Evolutionary conservation across 2,888 invertebrate genomes (phyloP).

Genomic region (Lepetodrilus schrolli): DNA sequence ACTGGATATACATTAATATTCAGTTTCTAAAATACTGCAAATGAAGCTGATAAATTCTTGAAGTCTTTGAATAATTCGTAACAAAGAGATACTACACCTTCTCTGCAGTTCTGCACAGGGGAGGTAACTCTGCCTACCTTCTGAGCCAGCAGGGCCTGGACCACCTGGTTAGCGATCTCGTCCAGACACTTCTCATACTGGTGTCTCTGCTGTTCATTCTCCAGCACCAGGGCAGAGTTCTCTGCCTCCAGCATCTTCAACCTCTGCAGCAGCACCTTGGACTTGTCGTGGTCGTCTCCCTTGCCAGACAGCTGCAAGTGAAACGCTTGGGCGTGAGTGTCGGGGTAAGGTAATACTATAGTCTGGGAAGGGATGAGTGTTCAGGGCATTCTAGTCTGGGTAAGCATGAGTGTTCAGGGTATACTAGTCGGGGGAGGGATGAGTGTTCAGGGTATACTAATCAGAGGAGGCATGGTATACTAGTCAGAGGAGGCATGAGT

Average conservation of each 20-base stretch:
- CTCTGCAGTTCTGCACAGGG: too few species aligned
- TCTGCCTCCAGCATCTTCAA: constrained; percentile 79
- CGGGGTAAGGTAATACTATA: too few species aligned
- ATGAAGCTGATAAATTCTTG: too few species aligned
- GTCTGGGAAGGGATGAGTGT: background rate
- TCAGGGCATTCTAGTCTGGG: background rate
- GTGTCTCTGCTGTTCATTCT: constrained; percentile 81
- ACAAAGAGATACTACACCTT: too few species aligned
- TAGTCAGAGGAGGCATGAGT: background rate
- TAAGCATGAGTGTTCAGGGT: too few species aligned
- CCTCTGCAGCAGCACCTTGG: constrained; percentile 77
- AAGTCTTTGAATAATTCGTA: too few species aligned
- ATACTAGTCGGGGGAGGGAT: background rate
- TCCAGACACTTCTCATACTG: constrained; percentile 82
- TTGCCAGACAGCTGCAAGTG: constrained; percentile 54
- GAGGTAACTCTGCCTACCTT: constrained; percentile 79
- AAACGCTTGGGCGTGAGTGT: too few species aligned
- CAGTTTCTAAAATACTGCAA: too few species aligned
- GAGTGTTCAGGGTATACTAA: background rate
- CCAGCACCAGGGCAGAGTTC: constrained; percentile 80
- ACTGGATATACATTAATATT: too few species aligned
- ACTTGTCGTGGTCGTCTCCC: constrained; percentile 62
- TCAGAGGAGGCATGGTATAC: background rate
- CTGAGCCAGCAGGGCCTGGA: constrained; percentile 87
- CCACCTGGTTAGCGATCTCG: constrained; percentile 85